phyloP scores from a whole-genome alignment of 2,888 invertebrate genomes.

The Oscheius sp. region DNA sequence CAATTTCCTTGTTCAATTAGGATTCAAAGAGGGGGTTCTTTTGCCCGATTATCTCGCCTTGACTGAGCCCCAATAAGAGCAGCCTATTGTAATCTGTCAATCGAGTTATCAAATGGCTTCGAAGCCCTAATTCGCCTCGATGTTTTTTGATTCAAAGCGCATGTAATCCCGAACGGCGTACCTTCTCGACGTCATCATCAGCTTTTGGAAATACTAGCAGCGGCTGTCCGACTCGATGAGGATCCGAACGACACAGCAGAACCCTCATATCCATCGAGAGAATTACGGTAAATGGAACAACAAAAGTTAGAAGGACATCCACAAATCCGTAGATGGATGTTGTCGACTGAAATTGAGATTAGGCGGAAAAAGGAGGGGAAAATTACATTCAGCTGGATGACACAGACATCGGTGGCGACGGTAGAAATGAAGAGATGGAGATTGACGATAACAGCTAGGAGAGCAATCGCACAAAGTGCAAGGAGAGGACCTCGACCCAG shows the following conservation, averaged over 20 bases:
- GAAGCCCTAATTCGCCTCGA: slow-evolving; percentile 3
- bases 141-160: not conserved
- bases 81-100: too few relatives aligned
- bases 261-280: slow-evolving; percentile 54
- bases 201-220: slow-evolving; percentile 62
- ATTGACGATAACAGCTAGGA: slow-evolving; percentile 41
- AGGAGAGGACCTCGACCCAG: slow-evolving; percentile 44
- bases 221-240: slow-evolving; percentile 50
- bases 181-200: slow-evolving; percentile 58
- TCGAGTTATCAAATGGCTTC: slow-evolving; percentile 16
- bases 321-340: slow-evolving; percentile 27
- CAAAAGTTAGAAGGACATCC: slow-evolving; percentile 53
- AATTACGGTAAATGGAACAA: slow-evolving; percentile 50
- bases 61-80: not conserved
- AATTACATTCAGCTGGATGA: slow-evolving; percentile 41
- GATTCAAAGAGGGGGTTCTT: too few relatives aligned
- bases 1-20: too few relatives aligned
- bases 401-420: slow-evolving; percentile 35
- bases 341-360: slow-evolving; percentile 6
- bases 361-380: not conserved
- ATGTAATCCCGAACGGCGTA: slow-evolving; percentile 11
- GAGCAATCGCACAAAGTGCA: slow-evolving; percentile 34
- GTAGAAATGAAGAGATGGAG: slow-evolving; percentile 46
- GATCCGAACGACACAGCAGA: slow-evolving; percentile 51
- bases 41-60: not conserved